A percentile compares a stretch with the other conserved stretches of the same genome.
Evolutionary conservation across 2,113 vertebrate genomes (phyloP).

Genomic region (Osmerus mordax): DNA sequence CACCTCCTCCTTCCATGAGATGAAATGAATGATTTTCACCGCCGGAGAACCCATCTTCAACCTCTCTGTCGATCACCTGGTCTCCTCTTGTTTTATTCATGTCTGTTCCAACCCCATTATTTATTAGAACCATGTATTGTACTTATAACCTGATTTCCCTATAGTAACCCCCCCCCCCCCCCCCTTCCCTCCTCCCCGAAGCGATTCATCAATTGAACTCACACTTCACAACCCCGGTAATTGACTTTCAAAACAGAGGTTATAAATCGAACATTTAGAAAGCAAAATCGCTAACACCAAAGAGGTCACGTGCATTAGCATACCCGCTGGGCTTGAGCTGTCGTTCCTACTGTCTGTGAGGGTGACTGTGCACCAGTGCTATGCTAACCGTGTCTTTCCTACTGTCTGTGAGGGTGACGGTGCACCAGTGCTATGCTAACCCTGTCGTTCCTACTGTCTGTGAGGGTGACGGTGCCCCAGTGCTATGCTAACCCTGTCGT

Average conservation of each 20-base stretch:
- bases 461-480: too few species aligned
- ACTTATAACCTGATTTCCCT: slow-evolving; percentile 22
- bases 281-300: slow-evolving; percentile 26
- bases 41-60: not conserved
- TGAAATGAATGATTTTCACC: not conserved
- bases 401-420: too few species aligned
- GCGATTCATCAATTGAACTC: slow-evolving; percentile 44
- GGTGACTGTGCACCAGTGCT: too few species aligned
- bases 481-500: too few species aligned
- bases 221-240: slow-evolving; percentile 18
- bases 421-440: too few species aligned
- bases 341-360: not conserved
- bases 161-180: slow-evolving; percentile 6
- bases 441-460: too few species aligned
- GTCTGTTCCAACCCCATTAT: slow-evolving; percentile 13
- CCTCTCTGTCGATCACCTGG: slow-evolving; percentile 23
- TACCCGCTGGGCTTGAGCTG: slow-evolving; percentile 4
- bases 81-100: slow-evolving; percentile 46
- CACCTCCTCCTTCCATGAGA: too few species aligned
- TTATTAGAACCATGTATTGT: slow-evolving; percentile 13
- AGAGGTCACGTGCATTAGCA: slow-evolving; percentile 40
- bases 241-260: slow-evolving; percentile 41
- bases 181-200: too few species aligned
- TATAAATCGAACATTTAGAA: slow-evolving; percentile 39
- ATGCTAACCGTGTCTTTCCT: too few species aligned